Base-by-base conservation (phyloP, 2,888 invertebrate species). In the Dastarcus helophoroides region DNA sequence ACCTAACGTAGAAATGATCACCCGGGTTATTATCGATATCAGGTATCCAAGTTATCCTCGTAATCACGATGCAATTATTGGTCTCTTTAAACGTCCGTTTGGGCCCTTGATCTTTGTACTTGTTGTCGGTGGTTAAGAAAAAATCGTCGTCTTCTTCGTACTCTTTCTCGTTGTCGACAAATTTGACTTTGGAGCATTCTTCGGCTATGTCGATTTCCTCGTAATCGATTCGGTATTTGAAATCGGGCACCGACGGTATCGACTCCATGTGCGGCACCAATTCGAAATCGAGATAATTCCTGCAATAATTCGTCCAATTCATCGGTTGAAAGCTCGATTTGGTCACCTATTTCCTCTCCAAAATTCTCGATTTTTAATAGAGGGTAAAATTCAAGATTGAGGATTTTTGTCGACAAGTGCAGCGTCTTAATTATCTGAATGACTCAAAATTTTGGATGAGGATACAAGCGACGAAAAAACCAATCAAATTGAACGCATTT, bases 1-100 rank as follows among this genome's bases (percentile, higher is more conserved):
- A 53, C 37, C 51, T 54, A 7, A 53, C 39, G 34, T 51, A 53
- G 27, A 54, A 54, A 28, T 53, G 38, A 26, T 53, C 52, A 0
- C 54, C 54, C 0, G 54, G 51, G 29, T 50, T 51, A 31, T 50
- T 46, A 10, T 40, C 45, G 2, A 53, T 41, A 30, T 54, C 53
- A 1, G 54, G 54, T 22, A 53, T 39, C 54, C 54, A 54, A 29
- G 48, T 47, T 8, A 54, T 43, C 26, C 26, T 26, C 10, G 35
- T 35, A 10, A 27, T 23, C 4, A 35, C 35, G 15, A 14, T 31
- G 13, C 35, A 35, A 3, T 27, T 26, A 23, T 31, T 31, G 6
- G 30, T 31, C 26, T 30, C 26, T 14, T 33, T 29, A 10, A 27
- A 29, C 3, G 33, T 29, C 30, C 26, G 28, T 14, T 22, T 6